Base-by-base conservation (phyloP, 2,113 vertebrate genomes). In the Odontesthes bonariensis region DNA sequence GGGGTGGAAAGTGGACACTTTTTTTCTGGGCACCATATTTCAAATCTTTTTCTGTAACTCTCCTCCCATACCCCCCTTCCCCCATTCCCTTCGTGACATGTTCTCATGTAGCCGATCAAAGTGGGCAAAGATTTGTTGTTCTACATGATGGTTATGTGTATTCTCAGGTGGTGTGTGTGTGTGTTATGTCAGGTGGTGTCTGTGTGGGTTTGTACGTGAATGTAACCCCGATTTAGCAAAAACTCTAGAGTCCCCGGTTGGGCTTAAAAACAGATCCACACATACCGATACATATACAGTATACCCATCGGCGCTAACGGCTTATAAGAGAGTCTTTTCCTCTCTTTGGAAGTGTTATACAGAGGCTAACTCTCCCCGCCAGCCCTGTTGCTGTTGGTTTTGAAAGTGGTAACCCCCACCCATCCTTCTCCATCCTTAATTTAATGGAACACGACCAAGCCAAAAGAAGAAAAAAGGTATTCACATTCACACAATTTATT, bases 341-440 rank as follows among this genome's bases (percentile, higher is more conserved):
- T 91, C 90, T 90, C 88, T 88, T 82, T 88, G 91, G 90, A 92
- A 89, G 86, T 92, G 77, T 81, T 80, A 90, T 53, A 79, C 79
- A 81, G 89, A 87, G 90, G 90, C 84, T 84, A 90, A 85, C 90
- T 80, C 85, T 75, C 69, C 84, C 89, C 79, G 72, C 75, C 71
- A 81, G 89, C 77, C 2, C 69, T 88, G 77, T 87, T 84, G 81
- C 79, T 89, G 84, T 84, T 91, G 81, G 77, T 86, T 87, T 89
- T 88, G 55, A 69, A 89, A 85, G 75, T 76, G 72, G 53, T 71
- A 55, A 57, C 63, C 53, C 54, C 31, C 56, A n/a, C 59, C 63
- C 22, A 20, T 17, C 22, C 23, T 40, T 52, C 47, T 66, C 61
- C 56, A 33, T 47, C 35, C 56, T 70, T 75, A 52, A 85, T 69